Percentiles rank a stretch among this genome's conserved stretches.
phyloP scores from a whole-genome alignment of 23 tunicate genomes.

The Trididemnum nubilum region DNA sequence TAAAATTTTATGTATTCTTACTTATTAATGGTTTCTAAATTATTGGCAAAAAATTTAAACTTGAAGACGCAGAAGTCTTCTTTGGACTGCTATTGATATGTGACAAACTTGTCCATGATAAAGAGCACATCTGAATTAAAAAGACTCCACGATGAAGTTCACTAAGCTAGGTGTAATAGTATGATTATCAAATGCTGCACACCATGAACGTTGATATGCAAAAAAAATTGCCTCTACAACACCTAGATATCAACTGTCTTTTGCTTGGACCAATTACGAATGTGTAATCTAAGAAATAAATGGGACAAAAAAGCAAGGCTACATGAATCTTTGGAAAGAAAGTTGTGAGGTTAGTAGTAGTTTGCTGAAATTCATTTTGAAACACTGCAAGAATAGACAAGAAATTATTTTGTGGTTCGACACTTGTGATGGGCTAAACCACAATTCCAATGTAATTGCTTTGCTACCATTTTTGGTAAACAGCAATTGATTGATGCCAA shows the following conservation, averaged over 20 bases:
- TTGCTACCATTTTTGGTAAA: background rate
- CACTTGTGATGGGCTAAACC: background rate
- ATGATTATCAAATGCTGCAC: background rate
- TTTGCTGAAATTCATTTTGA: background rate
- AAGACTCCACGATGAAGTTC: background rate
- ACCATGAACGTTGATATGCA: background rate
- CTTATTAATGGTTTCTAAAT: background rate
- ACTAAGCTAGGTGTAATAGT: background rate
- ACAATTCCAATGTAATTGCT: background rate
- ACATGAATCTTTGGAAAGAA: no score
- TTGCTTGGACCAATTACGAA: background rate
- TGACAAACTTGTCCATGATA: background rate
- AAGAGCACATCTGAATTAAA: background rate
- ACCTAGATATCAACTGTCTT: background rate
- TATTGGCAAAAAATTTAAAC: background rate
- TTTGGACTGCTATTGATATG: background rate
- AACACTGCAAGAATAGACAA: background rate
- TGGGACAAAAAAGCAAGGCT: background rate
- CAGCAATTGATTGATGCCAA: background rate
- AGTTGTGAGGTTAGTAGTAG: background rate
- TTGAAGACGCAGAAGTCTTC: background rate
- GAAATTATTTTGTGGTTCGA: background rate
- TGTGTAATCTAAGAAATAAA: background rate
- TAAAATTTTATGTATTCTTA: no score
- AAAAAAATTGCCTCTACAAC: background rate